Base-by-base conservation (phyloP, 2,888 invertebrate species). In the Mesoligia furuncula region DNA sequence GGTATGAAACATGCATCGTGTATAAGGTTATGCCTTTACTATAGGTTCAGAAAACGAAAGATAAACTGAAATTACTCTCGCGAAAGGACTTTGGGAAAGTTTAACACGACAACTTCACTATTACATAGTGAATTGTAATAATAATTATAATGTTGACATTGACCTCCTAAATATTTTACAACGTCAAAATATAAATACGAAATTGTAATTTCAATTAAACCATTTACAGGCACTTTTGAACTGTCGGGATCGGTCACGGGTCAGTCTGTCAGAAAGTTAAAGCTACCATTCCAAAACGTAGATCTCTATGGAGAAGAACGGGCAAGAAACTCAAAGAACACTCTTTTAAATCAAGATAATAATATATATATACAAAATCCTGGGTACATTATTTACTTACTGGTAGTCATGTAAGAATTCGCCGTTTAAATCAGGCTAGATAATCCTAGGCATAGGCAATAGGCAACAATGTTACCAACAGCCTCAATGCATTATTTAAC, bases 401-500 rank as follows among this genome's bases (percentile, higher is more conserved):
- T n/a, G 7, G 45, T 27, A 31, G 54, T 73, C 65, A 67, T 57
- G 66, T 62, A 71, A 81, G 17, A 42, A 69, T 15, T 15, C 1
- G 0, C 20, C 6, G 15, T 68, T 64, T 51, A 27, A 54, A 64
- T 54, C 36, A 13, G 24, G n/a, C n/a, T n/a, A n/a, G n/a, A n/a
- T n/a, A n/a, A n/a, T n/a, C 70, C 31, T 67, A 81, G 72, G 17
- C 0, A n/a, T n/a, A 69, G 36, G 51, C 77, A 51, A 75, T 45
- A 59, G 42, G 24, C n/a, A n/a, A n/a, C n/a, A n/a, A n/a, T n/a
- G n/a, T n/a, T n/a, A n/a, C n/a, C n/a, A n/a, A n/a, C n/a, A n/a
- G n/a, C 73, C 54, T 68, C 74, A 64, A 82, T 84, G 42, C 84
- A 82, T 84, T 79, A 83, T 71, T 76, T 71, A 71, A 54, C 70